A percentile compares a stretch with the other conserved stretches of the same genome.
Conservation (phyloP, 2,797 vertebrate genomes). For the Protonibea diacanthus region DNA sequence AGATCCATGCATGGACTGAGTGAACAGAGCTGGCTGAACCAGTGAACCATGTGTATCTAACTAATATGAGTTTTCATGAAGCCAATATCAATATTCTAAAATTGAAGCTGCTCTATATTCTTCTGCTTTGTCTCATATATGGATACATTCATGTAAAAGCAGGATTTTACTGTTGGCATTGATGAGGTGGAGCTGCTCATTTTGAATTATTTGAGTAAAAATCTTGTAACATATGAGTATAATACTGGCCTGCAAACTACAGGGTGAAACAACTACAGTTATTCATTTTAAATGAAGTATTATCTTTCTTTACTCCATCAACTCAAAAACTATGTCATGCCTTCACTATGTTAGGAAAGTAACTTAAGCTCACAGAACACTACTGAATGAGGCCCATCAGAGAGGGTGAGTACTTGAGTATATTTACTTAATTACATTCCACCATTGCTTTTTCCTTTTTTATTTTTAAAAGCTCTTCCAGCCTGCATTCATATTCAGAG, state of each 20-base stretch:
- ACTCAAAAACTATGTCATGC: too few relatives aligned
- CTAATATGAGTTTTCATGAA: not conserved
- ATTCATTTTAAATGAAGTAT: too few relatives aligned
- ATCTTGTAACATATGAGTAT: too few relatives aligned
- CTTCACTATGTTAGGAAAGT: too few relatives aligned
- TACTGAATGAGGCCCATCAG: too few relatives aligned
- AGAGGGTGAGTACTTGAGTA: not conserved
- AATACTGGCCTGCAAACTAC: too few relatives aligned
- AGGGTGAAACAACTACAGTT: too few relatives aligned
- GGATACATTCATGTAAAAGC: not conserved
- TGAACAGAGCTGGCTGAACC: conserved; percentile 23
- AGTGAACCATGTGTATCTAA: not conserved
- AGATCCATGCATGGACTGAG: not conserved
- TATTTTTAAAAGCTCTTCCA: not conserved
- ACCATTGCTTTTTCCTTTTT: not conserved
- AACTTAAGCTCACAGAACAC: too few relatives aligned
- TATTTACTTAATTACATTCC: not conserved
- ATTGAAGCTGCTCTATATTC: not conserved
- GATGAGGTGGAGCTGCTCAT: not conserved
- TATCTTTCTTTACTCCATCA: too few relatives aligned
- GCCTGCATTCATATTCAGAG: not conserved
- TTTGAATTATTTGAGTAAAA: not conserved
- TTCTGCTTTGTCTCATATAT: not conserved
- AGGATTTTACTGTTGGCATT: not conserved
- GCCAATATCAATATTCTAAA: conserved; percentile 6